A percentile compares a stretch with the other conserved stretches of the same genome.
phyloP scores from a whole-genome alignment of 2,888 invertebrate species.

The Ectropis crepuscularia region DNA sequence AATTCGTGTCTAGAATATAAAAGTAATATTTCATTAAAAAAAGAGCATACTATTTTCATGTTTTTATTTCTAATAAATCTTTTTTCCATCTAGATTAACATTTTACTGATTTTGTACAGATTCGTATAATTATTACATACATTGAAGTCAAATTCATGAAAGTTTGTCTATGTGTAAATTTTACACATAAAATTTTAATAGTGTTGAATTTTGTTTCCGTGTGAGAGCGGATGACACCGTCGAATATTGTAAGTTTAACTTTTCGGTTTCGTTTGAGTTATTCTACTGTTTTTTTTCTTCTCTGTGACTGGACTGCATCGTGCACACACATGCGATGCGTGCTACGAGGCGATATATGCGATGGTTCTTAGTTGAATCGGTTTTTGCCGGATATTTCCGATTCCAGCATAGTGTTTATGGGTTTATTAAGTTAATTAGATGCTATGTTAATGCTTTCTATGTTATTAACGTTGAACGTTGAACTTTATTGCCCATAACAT shows the following conservation, averaged over 20 bases:
- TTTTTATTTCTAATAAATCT: too few species aligned
- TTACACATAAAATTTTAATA: too few species aligned
- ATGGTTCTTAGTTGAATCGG: slow-evolving; percentile 12
- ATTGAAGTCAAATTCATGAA: too few species aligned
- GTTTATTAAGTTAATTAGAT: slow-evolving; percentile 25
- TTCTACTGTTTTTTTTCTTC: neutral
- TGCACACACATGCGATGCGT: slow-evolving; percentile 23
- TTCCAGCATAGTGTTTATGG: slow-evolving; percentile 8
- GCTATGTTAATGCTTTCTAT: slow-evolving; percentile 6
- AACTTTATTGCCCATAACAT: neutral
- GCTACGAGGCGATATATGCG: slow-evolving; percentile 15
- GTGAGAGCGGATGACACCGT: neutral
- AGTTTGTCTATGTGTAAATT: too few species aligned
- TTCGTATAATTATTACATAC: too few species aligned
- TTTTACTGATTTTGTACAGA: too few species aligned
- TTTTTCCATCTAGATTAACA: too few species aligned
- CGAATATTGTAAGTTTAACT: neutral
- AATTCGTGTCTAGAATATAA: too few species aligned
- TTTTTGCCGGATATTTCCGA: slow-evolving; percentile 22
- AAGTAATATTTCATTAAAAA: too few species aligned
- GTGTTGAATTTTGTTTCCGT: too few species aligned
- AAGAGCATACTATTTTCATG: too few species aligned
- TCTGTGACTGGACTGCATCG: slow-evolving; percentile 9
- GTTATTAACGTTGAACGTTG: neutral
- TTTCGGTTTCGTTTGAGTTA: neutral